Percentiles rank a stretch among this genome's conserved stretches.
These are phyloP conservation scores for Pteropus rufus DNA, from an alignment of 2,797 vertebrate species.

Conservation along the genomic window DNA sequence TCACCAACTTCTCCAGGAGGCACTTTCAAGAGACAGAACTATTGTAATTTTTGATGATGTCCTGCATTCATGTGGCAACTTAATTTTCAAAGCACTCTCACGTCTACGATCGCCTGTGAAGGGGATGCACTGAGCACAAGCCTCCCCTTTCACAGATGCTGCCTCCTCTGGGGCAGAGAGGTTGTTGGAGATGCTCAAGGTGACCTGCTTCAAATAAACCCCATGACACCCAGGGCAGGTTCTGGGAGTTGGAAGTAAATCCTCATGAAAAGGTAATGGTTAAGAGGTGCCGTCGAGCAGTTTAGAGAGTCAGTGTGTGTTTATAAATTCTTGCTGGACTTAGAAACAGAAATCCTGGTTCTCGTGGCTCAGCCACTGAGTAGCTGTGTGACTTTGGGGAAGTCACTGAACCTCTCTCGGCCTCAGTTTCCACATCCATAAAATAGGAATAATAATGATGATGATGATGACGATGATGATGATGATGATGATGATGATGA, in stretches of 20 bases:
- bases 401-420: not conserved
- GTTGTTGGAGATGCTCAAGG: not conserved
- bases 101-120: not conserved
- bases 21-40: not conserved
- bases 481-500: not conserved
- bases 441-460: not conserved
- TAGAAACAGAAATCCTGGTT: not conserved
- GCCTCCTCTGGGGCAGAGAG: not conserved
- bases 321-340: not conserved
- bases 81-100: not conserved
- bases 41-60: not conserved
- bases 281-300: not conserved
- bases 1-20: not conserved
- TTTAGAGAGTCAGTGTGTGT: not conserved
- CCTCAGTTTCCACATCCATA: not conserved
- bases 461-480: no score
- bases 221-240: rapidly evolving
- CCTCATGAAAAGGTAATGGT: not conserved
- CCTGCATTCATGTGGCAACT: not conserved
- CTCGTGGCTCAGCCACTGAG: not conserved
- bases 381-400: not conserved
- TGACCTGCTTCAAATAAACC: not conserved
- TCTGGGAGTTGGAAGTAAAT: not conserved
- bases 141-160: not conserved
- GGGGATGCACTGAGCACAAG: no score